A percentile compares a stretch with the other conserved stretches of the same genome.
Evolutionary conservation across 64 coral and sea anemone species (phyloP).

Genomic region (Actinia equina): DNA sequence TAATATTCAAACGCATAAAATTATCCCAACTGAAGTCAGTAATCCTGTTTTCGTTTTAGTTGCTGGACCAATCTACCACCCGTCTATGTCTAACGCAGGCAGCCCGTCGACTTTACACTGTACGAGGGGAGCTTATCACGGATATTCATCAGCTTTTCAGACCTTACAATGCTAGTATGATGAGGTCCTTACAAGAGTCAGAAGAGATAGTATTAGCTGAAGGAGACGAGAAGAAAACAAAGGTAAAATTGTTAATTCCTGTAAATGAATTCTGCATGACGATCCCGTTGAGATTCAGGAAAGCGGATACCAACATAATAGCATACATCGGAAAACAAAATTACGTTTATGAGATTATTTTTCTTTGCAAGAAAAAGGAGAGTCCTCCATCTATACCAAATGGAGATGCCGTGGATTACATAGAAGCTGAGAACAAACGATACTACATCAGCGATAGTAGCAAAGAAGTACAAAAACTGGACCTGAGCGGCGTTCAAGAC

Average conservation of each 20-base stretch:
- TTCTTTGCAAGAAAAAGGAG: conserved; percentile 37
- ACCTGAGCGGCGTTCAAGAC: neutral
- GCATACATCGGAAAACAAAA: too few relatives aligned
- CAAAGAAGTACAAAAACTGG: conserved; percentile 28
- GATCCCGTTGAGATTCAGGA: too few relatives aligned
- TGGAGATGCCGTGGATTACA: conserved; percentile 76
- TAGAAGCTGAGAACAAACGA: conserved; percentile 67
- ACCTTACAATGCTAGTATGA: conserved; percentile 42
- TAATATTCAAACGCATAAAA: neutral
- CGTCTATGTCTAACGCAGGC: conserved; percentile 58
- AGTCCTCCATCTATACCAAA: neutral
- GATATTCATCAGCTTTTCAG: conserved; percentile 73
- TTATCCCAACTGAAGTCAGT: neutral
- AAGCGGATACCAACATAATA: too few relatives aligned
- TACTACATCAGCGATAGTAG: conserved; percentile 17
- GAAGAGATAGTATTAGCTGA: conserved; percentile 2
- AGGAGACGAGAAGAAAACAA: conserved; percentile 24
- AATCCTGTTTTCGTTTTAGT: conserved; percentile 4
- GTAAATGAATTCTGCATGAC: too few relatives aligned
- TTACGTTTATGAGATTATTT: neutral
- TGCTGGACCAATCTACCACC: conserved; percentile 76
- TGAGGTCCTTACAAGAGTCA: neutral
- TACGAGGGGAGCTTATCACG: conserved; percentile 70
- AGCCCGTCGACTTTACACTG: conserved; percentile 72
- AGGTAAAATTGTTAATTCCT: neutral